Conservation (phyloP, 2,888 invertebrate genomes). For the Leptopilina syphax region DNA sequence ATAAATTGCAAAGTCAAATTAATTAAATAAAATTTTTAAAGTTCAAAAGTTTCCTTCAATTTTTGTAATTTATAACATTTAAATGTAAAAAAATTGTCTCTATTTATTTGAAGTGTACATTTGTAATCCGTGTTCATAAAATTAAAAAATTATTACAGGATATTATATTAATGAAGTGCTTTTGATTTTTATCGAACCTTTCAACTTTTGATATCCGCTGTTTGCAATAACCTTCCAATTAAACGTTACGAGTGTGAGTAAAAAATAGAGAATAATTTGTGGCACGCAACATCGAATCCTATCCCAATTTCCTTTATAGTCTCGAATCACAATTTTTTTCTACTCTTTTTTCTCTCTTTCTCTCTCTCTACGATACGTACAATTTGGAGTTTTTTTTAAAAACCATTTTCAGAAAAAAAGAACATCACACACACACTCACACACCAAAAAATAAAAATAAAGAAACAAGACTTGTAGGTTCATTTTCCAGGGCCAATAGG, state of each 20-base stretch:
- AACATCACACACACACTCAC: background rate
- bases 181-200: background rate
- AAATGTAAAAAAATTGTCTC: too few species aligned
- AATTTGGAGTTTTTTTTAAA: background rate
- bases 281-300: background rate
- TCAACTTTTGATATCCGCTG: background rate
- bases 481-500: background rate
- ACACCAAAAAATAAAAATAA: background rate
- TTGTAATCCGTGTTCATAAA: too few species aligned
- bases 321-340: background rate
- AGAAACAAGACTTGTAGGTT: background rate
- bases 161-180: conserved; percentile 6
- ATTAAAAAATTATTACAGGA: too few species aligned
- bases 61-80: too few species aligned
- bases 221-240: conserved; percentile 1
- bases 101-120: background rate
- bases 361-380: background rate
- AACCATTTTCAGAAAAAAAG: background rate
- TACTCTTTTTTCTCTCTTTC: background rate
- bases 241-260: background rate
- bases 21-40: too few species aligned
- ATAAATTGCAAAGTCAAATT: too few species aligned
- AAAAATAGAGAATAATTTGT: conserved; percentile 15
- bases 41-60: too few species aligned
- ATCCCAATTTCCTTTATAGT: conserved; percentile 12